A percentile compares a stretch with the other conserved stretches of the same genome.
These are phyloP conservation scores for Cephalopachus bancanus DNA, from an alignment of 2,797 vertebrate species.

Conservation along the genomic window DNA sequence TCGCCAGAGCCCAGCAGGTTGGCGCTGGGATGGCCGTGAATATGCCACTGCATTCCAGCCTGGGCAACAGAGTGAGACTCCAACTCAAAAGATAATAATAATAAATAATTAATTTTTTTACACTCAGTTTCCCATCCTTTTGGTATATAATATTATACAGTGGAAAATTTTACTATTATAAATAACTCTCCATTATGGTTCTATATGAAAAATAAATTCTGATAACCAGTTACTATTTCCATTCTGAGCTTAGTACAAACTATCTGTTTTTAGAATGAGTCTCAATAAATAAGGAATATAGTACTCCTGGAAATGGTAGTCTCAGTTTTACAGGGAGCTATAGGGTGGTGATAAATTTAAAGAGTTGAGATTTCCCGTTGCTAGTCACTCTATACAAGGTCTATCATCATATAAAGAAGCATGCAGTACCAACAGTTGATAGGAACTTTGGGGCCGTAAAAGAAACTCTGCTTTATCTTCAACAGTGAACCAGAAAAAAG, in stretches of 20 bases:
- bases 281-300: slow-evolving; percentile 26
- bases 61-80: too few species aligned
- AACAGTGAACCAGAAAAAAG: neutral
- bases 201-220: slow-evolving; percentile 52
- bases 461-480: slow-evolving; percentile 66
- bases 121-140: neutral
- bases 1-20: too few species aligned
- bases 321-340: neutral
- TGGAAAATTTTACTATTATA: neutral
- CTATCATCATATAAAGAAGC: neutral
- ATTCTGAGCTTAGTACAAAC: neutral
- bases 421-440: slow-evolving; percentile 31
- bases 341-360: slow-evolving; percentile 6
- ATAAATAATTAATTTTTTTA: neutral
- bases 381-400: neutral
- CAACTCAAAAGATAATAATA: too few species aligned
- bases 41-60: too few species aligned
- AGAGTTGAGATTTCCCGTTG: neutral
- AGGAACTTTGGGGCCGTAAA: neutral
- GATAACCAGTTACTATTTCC: slow-evolving; percentile 31
- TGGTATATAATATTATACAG: neutral
- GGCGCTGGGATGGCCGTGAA: too few species aligned
- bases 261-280: neutral
- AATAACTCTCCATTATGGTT: neutral
- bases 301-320: neutral